Evolutionary conservation across 2,797 vertebrate genomes (phyloP).

Genomic region (Ataeniobius toweri): DNA sequence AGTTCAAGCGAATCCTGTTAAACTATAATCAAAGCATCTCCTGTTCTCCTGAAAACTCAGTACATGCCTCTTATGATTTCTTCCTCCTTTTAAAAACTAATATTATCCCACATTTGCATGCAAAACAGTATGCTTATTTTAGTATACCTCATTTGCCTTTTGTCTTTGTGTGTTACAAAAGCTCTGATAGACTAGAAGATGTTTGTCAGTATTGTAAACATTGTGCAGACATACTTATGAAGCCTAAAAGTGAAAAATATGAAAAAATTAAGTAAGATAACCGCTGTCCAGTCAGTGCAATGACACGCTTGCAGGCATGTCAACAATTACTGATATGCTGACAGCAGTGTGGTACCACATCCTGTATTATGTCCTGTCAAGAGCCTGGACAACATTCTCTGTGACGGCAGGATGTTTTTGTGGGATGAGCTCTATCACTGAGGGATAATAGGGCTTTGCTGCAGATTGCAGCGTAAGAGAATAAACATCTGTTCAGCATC

Average conservation of each 20-base stretch:
- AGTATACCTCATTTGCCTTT: conserved; percentile 13
- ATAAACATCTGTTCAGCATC: conserved; percentile 74
- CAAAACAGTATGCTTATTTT: background rate
- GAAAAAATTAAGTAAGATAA: conserved; percentile 7
- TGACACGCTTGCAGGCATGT: conserved; percentile 53
- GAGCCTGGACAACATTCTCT: conserved; percentile 56
- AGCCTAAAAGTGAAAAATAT: background rate
- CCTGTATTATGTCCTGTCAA: conserved; percentile 65
- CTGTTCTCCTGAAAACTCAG: background rate
- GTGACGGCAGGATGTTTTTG: conserved; percentile 70
- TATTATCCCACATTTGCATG: background rate
- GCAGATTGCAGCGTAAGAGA: conserved; percentile 62
- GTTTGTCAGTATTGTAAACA: background rate
- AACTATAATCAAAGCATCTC: conserved; percentile 6
- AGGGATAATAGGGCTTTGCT: conserved; percentile 69
- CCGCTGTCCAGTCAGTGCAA: conserved; percentile 22
- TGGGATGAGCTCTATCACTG: conserved; percentile 71
- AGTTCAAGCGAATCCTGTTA: conserved; percentile 12
- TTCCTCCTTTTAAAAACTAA: background rate
- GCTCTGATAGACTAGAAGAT: conserved; percentile 8
- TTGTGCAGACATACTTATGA: background rate
- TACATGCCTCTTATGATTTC: background rate
- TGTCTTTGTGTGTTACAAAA: conserved; percentile 5
- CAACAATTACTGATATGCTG: conserved; percentile 62
- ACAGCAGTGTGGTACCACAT: conserved; percentile 59